phyloP scores from a whole-genome alignment of 2,797 vertebrate genomes.

The Lithobates sylvaticus region DNA sequence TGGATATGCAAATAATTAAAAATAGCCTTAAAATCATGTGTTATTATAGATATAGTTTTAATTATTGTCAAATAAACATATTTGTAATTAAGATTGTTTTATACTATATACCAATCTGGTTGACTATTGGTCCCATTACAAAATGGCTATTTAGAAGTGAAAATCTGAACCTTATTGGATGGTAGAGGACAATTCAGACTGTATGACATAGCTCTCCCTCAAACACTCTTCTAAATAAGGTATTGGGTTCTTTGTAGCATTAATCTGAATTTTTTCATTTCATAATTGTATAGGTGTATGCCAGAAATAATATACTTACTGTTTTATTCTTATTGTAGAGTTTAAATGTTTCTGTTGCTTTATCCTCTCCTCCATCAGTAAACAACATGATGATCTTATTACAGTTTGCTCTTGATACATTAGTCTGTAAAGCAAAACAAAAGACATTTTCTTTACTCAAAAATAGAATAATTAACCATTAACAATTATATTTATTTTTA shows the following conservation, averaged over 20 bases:
- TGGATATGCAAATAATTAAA: too few relatives aligned
- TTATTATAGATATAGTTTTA: too few relatives aligned
- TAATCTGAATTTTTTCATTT: background rate
- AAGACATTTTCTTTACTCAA: conserved; percentile 9
- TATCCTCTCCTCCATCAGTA: conserved; percentile 97
- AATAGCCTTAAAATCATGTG: too few relatives aligned
- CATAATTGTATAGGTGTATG: background rate
- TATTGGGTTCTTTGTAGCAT: background rate
- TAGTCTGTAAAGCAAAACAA: conserved; percentile 75
- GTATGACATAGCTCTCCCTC: too few relatives aligned
- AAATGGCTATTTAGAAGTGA: too few relatives aligned
- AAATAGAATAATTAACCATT: background rate
- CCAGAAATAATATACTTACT: conserved; percentile 72
- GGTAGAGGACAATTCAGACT: too few relatives aligned
- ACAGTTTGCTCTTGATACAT: conserved; percentile 95
- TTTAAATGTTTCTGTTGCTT: conserved; percentile 91
- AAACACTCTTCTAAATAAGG: too few relatives aligned
- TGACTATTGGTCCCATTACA: too few relatives aligned
- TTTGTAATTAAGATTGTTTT: too few relatives aligned
- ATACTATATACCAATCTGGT: too few relatives aligned
- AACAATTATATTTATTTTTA: background rate
- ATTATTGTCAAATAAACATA: too few relatives aligned
- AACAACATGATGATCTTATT: conserved; percentile 99
- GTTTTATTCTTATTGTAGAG: conserved; percentile 93
- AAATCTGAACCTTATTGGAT: too few relatives aligned